phyloP scores from a whole-genome alignment of 1,140 invertebrate species.

The Pristionchus pacificus region DNA sequence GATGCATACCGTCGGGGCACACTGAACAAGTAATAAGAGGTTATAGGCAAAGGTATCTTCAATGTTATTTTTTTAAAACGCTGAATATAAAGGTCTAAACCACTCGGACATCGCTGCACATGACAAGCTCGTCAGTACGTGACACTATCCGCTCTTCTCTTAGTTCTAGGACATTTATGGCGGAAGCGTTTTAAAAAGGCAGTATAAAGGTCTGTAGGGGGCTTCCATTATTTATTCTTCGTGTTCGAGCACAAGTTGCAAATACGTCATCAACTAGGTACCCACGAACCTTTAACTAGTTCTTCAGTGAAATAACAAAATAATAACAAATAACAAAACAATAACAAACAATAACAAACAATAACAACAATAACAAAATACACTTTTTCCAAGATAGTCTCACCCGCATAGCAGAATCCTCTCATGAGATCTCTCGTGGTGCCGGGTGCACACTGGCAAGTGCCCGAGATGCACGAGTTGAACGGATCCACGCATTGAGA shows the following conservation, averaged over 20 bases:
- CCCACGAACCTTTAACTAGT: not conserved
- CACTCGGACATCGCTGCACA: too few species aligned
- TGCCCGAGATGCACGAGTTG: constrained; percentile 48
- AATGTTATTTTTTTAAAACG: constrained; percentile 18
- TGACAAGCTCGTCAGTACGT: too few species aligned
- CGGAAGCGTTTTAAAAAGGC: too few species aligned
- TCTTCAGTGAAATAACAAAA: not conserved
- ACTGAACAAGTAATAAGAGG: constrained; percentile 37
- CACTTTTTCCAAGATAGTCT: not conserved
- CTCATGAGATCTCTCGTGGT: constrained; percentile 44
- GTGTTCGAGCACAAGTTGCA: too few species aligned
- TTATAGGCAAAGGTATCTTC: not conserved
- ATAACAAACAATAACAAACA: too few species aligned
- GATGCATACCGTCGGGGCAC: constrained; percentile 55
- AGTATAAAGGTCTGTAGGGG: too few species aligned
- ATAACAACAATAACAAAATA: too few species aligned
- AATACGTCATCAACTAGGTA: too few species aligned
- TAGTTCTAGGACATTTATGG: too few species aligned
- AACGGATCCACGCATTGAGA: constrained; percentile 55
- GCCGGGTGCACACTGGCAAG: constrained; percentile 54
- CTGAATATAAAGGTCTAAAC: not conserved
- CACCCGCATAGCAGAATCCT: constrained; percentile 52
- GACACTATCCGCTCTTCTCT: too few species aligned
- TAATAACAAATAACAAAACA: too few species aligned
- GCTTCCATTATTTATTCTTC: too few species aligned